Conservation (phyloP, 2,888 invertebrate species). For the Orchesellides sinensis region DNA sequence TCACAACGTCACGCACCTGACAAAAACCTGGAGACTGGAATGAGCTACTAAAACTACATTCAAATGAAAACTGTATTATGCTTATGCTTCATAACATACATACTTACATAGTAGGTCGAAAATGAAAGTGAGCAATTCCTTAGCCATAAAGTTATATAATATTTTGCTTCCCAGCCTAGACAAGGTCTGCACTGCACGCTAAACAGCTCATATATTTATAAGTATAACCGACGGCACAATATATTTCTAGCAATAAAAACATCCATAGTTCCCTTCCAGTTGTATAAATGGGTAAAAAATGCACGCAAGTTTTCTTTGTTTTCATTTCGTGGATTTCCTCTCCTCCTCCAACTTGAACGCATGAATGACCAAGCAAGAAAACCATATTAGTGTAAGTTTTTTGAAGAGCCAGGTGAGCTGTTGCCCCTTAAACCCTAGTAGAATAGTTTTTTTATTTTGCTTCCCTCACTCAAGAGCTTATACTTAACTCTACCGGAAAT, state of each 20-base stretch:
- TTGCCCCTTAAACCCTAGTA: not conserved
- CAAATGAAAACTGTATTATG: not conserved
- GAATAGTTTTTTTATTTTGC: no score
- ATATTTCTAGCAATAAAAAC: not conserved
- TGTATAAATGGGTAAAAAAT: no score
- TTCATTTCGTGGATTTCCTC: conserved; percentile 1
- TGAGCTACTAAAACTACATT: not conserved
- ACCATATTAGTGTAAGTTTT: not conserved
- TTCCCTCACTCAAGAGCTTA: not conserved
- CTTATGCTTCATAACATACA: no score
- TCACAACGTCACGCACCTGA: conserved; percentile 33
- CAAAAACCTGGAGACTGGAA: conserved; percentile 22
- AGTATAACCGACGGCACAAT: not conserved
- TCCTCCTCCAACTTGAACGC: not conserved
- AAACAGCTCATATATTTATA: not conserved
- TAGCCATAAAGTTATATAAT: no score
- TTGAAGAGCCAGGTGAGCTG: conserved; percentile 5
- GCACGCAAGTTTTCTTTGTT: not conserved
- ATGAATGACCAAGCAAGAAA: not conserved
- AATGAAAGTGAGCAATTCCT: no score
- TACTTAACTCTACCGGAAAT: conserved; percentile 69
- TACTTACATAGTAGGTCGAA: no score
- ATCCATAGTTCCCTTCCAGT: not conserved
- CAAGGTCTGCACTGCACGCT: no score
- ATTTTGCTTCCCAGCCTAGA: no score